Base-by-base conservation (phyloP, 2,888 invertebrate genomes). In the Hypsopygia costalis region DNA sequence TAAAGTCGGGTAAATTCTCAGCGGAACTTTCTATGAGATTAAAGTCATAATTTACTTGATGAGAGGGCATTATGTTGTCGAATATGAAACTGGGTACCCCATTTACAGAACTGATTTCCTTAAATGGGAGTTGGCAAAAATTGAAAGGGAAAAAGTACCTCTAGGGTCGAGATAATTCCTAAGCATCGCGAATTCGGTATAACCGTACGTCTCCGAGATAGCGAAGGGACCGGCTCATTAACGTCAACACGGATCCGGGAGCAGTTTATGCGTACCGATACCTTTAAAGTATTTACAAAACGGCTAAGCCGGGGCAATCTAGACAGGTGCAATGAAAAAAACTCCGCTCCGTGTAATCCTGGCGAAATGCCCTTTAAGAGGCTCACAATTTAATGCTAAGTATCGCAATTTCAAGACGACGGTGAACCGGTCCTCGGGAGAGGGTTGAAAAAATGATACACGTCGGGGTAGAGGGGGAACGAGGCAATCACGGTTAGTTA, bases 221-320 rank as follows among this genome's bases (percentile, higher is more conserved):
- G 76, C 70, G 69, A 78, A 81, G 72, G 77, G 76, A 71, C 78
- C 60, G 70, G 67, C 76, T 85, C 82, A 82, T 88, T 87, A 85
- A 75, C 73, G 81, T 87, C 87, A 81, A 60, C 76, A 58, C 64
- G 69, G 75, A 79, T 78, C 64, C 70, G 62, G 63, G 69, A 58
- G 54, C 72, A 78, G 72, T 83, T 85, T 86, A 81, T 68, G 68
- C 62, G 65, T 65, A 62, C 78, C 81, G 75, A 86, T 87, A 88
- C 82, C 79, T 85, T 78, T 71, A 78, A 81, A 82, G 79, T 83
- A 81, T 85, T 86, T 82, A 81, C 81, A 79, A 81, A 83, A 76
- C 71, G 75, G 71, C 73, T 77, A 74, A 82, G 70, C 74, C 70
- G 61, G 55, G 61, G 62, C 71, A 79, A 81, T 79, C 71, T 74